These are phyloP conservation scores for Agelas oroides DNA, from an alignment of 37 sponge, comb jelly and placozoan species.

Conservation along the genomic window DNA sequence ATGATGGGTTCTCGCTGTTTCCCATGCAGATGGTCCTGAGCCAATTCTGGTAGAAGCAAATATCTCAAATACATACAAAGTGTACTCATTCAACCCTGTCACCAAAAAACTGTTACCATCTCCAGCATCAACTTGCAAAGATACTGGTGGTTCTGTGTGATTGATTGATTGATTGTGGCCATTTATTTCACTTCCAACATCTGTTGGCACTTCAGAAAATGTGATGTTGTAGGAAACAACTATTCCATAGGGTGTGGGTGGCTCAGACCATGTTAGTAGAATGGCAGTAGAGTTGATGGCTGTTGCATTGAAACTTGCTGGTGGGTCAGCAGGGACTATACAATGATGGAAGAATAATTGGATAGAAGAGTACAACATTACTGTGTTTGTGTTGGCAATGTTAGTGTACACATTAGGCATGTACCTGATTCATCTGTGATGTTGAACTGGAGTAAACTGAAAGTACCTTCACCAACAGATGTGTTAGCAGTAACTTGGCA, in stretches of 20 bases:
- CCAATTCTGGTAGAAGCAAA: background rate
- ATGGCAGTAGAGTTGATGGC: background rate
- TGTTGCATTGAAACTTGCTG: background rate
- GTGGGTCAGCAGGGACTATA: slow-evolving; percentile 14
- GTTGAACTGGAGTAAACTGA: background rate
- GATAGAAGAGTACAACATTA: background rate
- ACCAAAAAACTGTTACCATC: background rate
- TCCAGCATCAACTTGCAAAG: background rate
- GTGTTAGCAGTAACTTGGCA: slow-evolving; percentile 21
- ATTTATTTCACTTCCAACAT: no score
- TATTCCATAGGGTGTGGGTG: slow-evolving; percentile 19
- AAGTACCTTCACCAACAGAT: slow-evolving; percentile 11
- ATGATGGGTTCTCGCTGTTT: background rate
- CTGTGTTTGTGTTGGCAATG: background rate
- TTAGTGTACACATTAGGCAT: no score
- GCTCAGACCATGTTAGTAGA: background rate
- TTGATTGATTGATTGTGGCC: no score
- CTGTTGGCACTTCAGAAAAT: background rate
- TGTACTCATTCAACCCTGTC: background rate
- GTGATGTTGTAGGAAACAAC: slow-evolving; percentile 6
- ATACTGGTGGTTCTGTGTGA: no score
- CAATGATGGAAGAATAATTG: background rate
- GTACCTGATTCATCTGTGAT: slow-evolving; percentile 26
- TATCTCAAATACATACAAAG: background rate
- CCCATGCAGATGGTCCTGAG: background rate